Percentiles rank a stretch among this genome's conserved stretches.
Evolutionary conservation across 2,888 invertebrate genomes (phyloP).

Genomic region (Psylliodes chrysocephalus): DNA sequence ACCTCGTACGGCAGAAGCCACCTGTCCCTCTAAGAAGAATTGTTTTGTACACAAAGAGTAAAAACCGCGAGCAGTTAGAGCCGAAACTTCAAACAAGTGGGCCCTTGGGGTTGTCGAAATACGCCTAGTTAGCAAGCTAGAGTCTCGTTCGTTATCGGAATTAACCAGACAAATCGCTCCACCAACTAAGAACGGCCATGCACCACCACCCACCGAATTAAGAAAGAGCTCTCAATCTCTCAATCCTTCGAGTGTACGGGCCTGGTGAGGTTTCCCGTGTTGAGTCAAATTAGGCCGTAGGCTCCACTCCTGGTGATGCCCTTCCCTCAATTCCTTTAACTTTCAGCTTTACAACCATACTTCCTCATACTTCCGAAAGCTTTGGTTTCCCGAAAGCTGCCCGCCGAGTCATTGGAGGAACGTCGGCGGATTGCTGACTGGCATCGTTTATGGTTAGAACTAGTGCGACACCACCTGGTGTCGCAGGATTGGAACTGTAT

Average conservation of each 20-base stretch:
- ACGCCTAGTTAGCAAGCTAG: slow-evolving; percentile 70
- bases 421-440: slow-evolving; percentile 71
- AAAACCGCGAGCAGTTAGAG: slow-evolving; percentile 52
- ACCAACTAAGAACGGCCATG: slow-evolving; percentile 79
- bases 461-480: no score
- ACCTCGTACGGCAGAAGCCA: no score
- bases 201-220: slow-evolving; percentile 72
- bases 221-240: no score
- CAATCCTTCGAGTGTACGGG: slow-evolving; percentile 75
- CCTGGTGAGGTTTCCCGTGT: slow-evolving; percentile 77
- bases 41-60: slow-evolving; percentile 57
- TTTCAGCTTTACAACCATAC: slow-evolving; percentile 74
- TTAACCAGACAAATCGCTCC: slow-evolving; percentile 80
- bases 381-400: slow-evolving; percentile 72
- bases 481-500: no score
- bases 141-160: no score
- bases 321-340: slow-evolving; percentile 74
- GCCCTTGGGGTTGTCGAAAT: slow-evolving; percentile 53
- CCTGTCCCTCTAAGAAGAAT: slow-evolving; percentile 24
- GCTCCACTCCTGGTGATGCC: slow-evolving; percentile 79
- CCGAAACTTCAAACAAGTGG: slow-evolving; percentile 44
- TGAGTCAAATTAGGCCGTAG: no score
- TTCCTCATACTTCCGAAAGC: slow-evolving; percentile 73
- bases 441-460: no score
- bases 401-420: slow-evolving; percentile 70